Evolutionary conservation across 2,797 vertebrate genomes (phyloP).

Genomic region (Merluccius polli): DNA sequence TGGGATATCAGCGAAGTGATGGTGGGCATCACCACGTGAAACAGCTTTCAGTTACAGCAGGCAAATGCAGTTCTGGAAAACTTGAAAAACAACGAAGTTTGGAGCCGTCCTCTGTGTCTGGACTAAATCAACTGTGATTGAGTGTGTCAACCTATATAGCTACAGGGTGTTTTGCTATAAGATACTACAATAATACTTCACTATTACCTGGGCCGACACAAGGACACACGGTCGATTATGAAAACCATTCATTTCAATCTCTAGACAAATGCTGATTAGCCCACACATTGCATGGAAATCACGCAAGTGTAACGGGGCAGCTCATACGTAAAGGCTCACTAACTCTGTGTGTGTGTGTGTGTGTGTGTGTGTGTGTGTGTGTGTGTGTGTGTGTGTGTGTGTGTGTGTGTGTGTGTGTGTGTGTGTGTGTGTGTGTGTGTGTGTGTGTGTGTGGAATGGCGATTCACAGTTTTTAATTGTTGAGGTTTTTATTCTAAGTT

Average conservation of each 20-base stretch:
- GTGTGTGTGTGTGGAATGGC: not conserved
- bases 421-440: not conserved
- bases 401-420: not conserved
- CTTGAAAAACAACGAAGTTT: not conserved
- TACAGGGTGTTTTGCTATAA: too few species aligned
- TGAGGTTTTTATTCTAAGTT: too few species aligned
- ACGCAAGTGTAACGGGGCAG: not conserved
- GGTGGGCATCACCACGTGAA: constrained; percentile 84
- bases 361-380: constrained; percentile 1
- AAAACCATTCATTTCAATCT: not conserved
- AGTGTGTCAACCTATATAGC: too few species aligned
- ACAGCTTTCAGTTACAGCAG: not conserved
- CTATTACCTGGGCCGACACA: too few species aligned
- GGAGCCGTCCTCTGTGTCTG: too few species aligned
- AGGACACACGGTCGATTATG: not conserved
- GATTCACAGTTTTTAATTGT: too few species aligned
- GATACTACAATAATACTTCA: too few species aligned
- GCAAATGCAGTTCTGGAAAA: not conserved
- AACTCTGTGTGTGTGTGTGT: not conserved
- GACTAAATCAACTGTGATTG: too few species aligned
- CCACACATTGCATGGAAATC: not conserved
- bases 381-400: not conserved
- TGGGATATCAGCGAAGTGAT: constrained; percentile 94
- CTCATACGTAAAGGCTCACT: not conserved
- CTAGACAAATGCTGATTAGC: not conserved